These are phyloP conservation scores for Lycaena phlaeas DNA, from an alignment of 2,888 invertebrate genomes.

Conservation along the genomic window DNA sequence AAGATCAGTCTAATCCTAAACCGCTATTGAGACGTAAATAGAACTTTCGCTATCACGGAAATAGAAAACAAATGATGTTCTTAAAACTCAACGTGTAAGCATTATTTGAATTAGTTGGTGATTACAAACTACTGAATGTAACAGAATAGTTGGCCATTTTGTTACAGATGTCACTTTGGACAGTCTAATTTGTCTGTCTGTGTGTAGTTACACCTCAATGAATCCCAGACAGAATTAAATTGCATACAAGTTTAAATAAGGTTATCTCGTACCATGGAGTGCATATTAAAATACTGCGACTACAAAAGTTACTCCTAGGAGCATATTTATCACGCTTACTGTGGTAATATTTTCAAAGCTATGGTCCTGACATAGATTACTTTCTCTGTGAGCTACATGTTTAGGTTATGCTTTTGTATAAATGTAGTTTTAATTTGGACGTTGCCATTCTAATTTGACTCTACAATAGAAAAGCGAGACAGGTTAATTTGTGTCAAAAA, in stretches of 20 bases:
- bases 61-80: no score
- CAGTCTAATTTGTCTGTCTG: no score
- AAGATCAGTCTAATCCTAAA: no score
- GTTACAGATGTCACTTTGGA: no score
- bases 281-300: conserved; percentile 40
- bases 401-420: conserved; percentile 22
- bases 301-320: conserved; percentile 41
- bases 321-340: conserved; percentile 55
- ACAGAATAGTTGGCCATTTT: no score
- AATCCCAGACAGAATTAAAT: conserved; percentile 4
- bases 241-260: conserved; percentile 22
- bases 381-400: conserved; percentile 36
- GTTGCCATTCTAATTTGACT: conserved; percentile 10
- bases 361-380: conserved; percentile 57
- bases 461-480: no score
- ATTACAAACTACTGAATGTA: no score
- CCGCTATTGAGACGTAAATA: no score
- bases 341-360: conserved; percentile 52
- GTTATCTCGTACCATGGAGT: conserved; percentile 28
- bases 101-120: no score
- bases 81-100: no score
- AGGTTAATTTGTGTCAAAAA: no score
- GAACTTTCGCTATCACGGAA: no score
- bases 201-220: not conserved
- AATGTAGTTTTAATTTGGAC: conserved; percentile 15